These are phyloP conservation scores for Andrena bicolor DNA, from an alignment of 2,888 invertebrate genomes.

Conservation along the genomic window DNA sequence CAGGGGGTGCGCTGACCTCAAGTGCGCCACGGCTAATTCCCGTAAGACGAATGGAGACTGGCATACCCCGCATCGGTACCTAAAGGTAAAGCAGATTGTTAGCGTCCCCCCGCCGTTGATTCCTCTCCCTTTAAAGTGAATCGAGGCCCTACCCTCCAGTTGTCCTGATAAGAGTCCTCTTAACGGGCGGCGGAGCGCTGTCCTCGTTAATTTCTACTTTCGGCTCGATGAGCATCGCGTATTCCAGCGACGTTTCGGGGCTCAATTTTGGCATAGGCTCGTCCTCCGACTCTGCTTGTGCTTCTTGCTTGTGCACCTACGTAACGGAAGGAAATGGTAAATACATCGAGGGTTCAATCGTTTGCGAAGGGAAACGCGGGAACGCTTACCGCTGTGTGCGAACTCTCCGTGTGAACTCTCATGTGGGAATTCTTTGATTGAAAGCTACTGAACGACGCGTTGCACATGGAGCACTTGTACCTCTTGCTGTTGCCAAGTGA, in stretches of 20 bases:
- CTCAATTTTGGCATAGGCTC: conserved; percentile 72
- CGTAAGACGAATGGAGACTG: conserved; percentile 80
- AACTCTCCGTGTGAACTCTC: conserved; percentile 70
- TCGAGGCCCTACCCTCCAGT: conserved; percentile 72
- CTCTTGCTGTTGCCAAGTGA: conserved; percentile 67
- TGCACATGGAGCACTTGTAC: conserved; percentile 76
- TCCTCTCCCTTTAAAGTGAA: neutral
- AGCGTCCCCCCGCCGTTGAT: neutral
- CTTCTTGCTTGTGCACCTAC: conserved; percentile 61
- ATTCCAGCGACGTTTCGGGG: conserved; percentile 72
- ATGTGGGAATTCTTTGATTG: conserved; percentile 78
- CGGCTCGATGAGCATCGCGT: conserved; percentile 72
- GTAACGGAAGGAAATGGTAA: conserved; percentile 2
- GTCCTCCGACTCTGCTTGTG: conserved; percentile 66
- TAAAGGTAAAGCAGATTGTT: conserved; percentile 50
- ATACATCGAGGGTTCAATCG: neutral
- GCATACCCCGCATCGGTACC: conserved; percentile 81
- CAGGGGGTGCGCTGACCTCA: conserved; percentile 80
- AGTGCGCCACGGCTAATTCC: conserved; percentile 80
- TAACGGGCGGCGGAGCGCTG: conserved; percentile 74
- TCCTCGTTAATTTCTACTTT: conserved; percentile 74
- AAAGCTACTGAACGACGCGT: conserved; percentile 72
- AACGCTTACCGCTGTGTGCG: conserved; percentile 38
- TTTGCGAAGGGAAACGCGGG: neutral
- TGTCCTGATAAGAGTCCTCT: conserved; percentile 78